Percentiles rank a stretch among this genome's conserved stretches.
These are phyloP conservation scores for Psittacula cyanocephala DNA, from an alignment of 2,113 vertebrate genomes.

Conservation along the genomic window DNA sequence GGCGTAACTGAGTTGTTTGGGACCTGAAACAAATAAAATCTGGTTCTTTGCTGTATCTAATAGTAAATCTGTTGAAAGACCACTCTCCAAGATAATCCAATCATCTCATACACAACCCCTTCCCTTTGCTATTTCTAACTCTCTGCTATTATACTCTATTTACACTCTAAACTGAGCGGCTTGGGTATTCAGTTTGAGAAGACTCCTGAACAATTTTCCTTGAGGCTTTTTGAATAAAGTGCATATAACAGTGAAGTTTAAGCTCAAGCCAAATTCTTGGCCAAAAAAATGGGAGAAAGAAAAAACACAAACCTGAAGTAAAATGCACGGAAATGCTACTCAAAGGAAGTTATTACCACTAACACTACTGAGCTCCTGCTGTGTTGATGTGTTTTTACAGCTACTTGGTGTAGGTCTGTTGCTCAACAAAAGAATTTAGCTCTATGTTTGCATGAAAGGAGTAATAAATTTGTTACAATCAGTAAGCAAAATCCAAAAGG, in stretches of 20 bases:
- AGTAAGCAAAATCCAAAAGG: slow-evolving; percentile 54
- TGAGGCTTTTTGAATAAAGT: not conserved
- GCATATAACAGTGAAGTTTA: not conserved
- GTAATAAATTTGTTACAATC: slow-evolving; percentile 44
- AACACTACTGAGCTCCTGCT: not conserved
- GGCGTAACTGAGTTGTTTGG: not conserved
- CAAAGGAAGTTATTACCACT: not conserved
- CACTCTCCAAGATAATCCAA: not conserved
- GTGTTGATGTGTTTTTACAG: not conserved
- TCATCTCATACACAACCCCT: not conserved
- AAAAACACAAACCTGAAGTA: not conserved
- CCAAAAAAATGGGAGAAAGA: not conserved
- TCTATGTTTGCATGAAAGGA: slow-evolving; percentile 35
- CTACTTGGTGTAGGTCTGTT: slow-evolving; percentile 13
- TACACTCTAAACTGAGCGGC: not conserved
- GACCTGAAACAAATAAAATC: not conserved
- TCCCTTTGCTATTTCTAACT: not conserved
- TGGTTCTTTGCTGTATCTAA: not conserved
- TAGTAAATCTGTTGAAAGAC: not conserved
- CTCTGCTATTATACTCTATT: not conserved
- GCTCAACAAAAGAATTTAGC: slow-evolving; percentile 46
- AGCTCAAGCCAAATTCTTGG: not conserved
- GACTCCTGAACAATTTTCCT: not conserved
- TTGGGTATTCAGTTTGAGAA: not conserved
- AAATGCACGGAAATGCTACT: not conserved